Evolutionary conservation across 2,888 invertebrate genomes (phyloP), one percentile per base, ranked within the genome.

Genomic region (Julus scandinavius): DNA sequence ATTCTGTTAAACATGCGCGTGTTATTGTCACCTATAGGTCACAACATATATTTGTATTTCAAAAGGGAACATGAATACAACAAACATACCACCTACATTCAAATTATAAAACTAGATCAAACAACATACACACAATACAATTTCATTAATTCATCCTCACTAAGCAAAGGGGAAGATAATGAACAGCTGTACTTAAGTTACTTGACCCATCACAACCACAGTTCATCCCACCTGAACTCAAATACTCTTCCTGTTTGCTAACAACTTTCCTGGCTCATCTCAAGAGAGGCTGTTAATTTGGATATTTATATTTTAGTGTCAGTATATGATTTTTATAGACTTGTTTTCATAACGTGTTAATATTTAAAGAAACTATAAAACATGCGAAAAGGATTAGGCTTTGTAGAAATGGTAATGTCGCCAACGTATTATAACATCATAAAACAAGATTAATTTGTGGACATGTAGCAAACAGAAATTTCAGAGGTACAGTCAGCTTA

Each of bases 221-320:
- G 72, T 29, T 72, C 72, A 72, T 72, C 29, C 72, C 72, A 72
- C 29, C 29, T 72, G 38, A 80, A 80, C 80, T 15, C 80, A 80
- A 38, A 80, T 38, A 1, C 13, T 29, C 80, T 80, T 80, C 80
- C 80, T 80, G 80, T 80, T 80, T 72, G 72, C 11, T 20, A 72
- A 20, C 9, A 29, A 7, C 29, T 72, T 29, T 29, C 29, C 80
- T 72, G 63, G 20, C 38, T 38, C 38, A 29, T 38, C 38, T 80
- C 45, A 45, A 17, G 54, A 17, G 54, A 11, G 11, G 54, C 13
- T 54, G 9, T 13, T 13, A 54, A 17, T 54, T 54, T 54, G 54
- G 54, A 54, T 54, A 54, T 54, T 54, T 54, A 54, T 54, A 11
- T 54, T 15, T 54, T 15, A 13, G 7, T 80, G 38, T 40, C 80